Evolutionary conservation across 1,140 invertebrate species (phyloP).

Genomic region (Leptopilina clavipes): DNA sequence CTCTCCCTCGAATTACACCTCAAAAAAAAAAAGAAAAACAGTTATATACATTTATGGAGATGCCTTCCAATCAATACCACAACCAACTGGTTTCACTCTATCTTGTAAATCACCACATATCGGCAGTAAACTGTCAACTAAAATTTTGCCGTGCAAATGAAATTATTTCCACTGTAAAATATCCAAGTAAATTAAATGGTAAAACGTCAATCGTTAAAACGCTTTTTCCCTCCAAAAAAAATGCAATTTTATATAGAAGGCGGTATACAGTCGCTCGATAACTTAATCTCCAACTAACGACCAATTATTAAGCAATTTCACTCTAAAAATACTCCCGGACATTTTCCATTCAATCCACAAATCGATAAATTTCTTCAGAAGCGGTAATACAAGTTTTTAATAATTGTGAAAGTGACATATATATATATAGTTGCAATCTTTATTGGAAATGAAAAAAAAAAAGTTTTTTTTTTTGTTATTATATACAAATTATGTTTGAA

Average conservation of each 20-base stretch:
- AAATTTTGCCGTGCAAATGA: slow-evolving; percentile 31
- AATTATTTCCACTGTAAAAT: slow-evolving; percentile 27
- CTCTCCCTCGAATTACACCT: neutral
- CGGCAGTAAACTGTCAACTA: slow-evolving; percentile 26
- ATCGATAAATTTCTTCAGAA: slow-evolving; percentile 24
- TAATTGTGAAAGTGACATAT: slow-evolving; percentile 9
- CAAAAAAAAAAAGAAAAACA: neutral
- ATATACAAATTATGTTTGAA: too few species aligned
- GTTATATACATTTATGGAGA: slow-evolving; percentile 29
- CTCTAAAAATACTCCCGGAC: slow-evolving; percentile 3
- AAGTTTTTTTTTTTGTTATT: neutral
- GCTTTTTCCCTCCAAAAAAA: neutral
- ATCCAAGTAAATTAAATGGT: slow-evolving; percentile 18
- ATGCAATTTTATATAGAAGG: slow-evolving; percentile 4
- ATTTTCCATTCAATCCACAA: slow-evolving; percentile 29
- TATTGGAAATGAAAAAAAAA: neutral
- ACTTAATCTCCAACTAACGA: slow-evolving; percentile 29
- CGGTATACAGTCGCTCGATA: neutral
- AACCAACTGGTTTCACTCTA: slow-evolving; percentile 4
- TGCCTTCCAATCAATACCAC: slow-evolving; percentile 18
- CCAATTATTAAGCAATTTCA: slow-evolving; percentile 32
- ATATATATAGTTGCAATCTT: slow-evolving; percentile 14
- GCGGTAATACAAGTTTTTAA: slow-evolving; percentile 33
- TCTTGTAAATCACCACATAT: slow-evolving; percentile 31
- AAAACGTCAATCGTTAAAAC: neutral